These are phyloP conservation scores for Ips nitidus DNA, from an alignment of 1,140 invertebrate genomes.

Conservation along the genomic window DNA sequence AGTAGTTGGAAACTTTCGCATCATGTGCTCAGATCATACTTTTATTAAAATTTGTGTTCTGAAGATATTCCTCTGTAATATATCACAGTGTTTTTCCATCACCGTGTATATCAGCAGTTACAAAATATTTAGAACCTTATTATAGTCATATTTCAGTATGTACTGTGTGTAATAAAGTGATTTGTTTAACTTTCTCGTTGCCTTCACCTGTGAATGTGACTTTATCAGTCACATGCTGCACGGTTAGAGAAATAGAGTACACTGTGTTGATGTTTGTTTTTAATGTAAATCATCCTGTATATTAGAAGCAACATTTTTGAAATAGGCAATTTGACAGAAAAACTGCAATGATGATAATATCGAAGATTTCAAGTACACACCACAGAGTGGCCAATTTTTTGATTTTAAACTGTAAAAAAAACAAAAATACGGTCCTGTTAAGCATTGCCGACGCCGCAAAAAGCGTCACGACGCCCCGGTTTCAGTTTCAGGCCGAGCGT, in stretches of 20 bases:
- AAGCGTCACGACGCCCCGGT: conserved; percentile 33
- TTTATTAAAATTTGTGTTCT: too few species aligned
- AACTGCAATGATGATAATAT: not conserved
- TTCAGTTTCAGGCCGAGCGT: conserved; percentile 43
- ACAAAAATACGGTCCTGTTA: conserved; percentile 16
- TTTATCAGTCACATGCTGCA: not conserved
- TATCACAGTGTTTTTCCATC: too few species aligned
- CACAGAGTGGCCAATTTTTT: not conserved
- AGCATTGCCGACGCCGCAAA: conserved; percentile 29
- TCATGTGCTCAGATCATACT: too few species aligned
- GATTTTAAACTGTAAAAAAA: not conserved
- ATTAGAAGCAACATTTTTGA: not conserved
- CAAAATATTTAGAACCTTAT: too few species aligned
- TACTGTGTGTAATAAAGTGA: too few species aligned
- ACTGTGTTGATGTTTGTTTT: not conserved
- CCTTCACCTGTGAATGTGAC: not conserved
- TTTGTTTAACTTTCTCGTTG: too few species aligned
- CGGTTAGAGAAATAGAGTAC: too few species aligned
- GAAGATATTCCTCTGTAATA: too few species aligned
- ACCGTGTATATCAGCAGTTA: too few species aligned
- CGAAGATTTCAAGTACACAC: not conserved
- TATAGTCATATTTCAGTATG: too few species aligned
- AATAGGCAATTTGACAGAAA: not conserved
- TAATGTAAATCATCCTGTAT: not conserved
- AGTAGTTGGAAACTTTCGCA: too few species aligned